A percentile compares a stretch with the other conserved stretches of the same genome.
Evolutionary conservation across 92 coral and sea anemone genomes (phyloP).

Genomic region (Phenganax marumi): DNA sequence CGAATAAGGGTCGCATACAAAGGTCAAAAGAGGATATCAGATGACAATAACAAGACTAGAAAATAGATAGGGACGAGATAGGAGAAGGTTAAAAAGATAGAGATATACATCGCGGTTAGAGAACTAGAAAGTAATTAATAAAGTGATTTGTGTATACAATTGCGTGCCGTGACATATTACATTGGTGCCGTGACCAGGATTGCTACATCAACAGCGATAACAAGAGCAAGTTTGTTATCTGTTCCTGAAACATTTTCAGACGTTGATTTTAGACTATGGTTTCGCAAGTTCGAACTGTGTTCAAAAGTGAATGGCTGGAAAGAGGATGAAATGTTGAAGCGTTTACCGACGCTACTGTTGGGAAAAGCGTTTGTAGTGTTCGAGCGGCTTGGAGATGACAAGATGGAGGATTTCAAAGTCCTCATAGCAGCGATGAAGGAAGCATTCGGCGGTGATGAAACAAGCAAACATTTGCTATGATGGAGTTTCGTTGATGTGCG

Average conservation of each 20-base stretch:
- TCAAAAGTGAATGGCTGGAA: not conserved
- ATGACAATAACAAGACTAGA: no score
- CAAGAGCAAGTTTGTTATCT: slow-evolving; percentile 1
- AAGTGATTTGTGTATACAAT: no score
- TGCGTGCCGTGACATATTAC: slow-evolving; percentile 5
- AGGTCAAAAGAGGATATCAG: no score
- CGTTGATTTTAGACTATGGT: slow-evolving; percentile 9
- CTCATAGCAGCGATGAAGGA: not conserved
- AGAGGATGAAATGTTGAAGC: slow-evolving; percentile 9
- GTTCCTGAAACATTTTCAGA: not conserved
- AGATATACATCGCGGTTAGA: no score
- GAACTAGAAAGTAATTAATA: no score
- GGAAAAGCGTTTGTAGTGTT: slow-evolving; percentile 5
- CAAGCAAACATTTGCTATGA: not conserved
- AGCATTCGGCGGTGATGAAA: not conserved
- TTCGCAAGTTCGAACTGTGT: slow-evolving; percentile 9
- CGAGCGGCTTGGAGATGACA: not conserved
- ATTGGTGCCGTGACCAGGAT: slow-evolving; percentile 30
- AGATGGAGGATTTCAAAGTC: not conserved
- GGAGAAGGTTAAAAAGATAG: no score
- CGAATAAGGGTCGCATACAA: no score
- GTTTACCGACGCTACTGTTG: slow-evolving; percentile 5
- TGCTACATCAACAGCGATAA: slow-evolving; percentile 6
- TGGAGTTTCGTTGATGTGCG: not conserved
- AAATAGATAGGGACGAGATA: no score